Conservation (phyloP, 2,113 vertebrate species). For the Mormoops blainvillei region DNA sequence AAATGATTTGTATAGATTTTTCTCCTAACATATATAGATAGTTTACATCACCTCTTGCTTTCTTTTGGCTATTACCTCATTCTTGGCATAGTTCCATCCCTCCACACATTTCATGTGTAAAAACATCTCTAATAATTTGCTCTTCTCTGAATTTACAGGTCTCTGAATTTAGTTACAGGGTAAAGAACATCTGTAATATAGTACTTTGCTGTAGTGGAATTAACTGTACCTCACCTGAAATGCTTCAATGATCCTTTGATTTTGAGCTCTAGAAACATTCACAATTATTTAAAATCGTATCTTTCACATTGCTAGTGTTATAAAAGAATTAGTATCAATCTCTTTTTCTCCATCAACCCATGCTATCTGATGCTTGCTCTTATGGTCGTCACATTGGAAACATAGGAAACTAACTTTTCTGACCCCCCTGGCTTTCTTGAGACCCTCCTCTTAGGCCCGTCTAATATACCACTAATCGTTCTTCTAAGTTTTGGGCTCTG, state of each 20-base stretch:
- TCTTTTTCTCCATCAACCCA: neutral
- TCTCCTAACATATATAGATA: neutral
- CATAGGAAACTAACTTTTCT: neutral
- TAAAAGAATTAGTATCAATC: neutral
- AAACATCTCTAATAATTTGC: neutral
- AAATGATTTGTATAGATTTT: neutral
- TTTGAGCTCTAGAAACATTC: neutral
- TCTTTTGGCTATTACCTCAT: neutral
- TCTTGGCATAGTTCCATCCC: neutral
- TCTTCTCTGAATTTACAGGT: neutral
- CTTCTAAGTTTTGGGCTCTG: neutral
- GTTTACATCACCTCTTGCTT: neutral
- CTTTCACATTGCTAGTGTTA: neutral
- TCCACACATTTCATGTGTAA: neutral
- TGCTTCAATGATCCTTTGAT: neutral
- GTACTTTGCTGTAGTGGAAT: neutral
- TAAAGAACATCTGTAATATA: neutral
- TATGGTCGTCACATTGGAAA: neutral
- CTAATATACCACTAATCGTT: neutral
- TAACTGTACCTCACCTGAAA: neutral
- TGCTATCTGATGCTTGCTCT: neutral
- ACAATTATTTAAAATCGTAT: neutral
- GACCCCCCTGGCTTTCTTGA: neutral
- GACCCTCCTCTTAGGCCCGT: no score
- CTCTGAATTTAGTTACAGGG: neutral